Percentiles rank a stretch among this genome's conserved stretches.
Evolutionary conservation across 2,113 vertebrate species (phyloP).

Genomic region (Okapia johnstoni): DNA sequence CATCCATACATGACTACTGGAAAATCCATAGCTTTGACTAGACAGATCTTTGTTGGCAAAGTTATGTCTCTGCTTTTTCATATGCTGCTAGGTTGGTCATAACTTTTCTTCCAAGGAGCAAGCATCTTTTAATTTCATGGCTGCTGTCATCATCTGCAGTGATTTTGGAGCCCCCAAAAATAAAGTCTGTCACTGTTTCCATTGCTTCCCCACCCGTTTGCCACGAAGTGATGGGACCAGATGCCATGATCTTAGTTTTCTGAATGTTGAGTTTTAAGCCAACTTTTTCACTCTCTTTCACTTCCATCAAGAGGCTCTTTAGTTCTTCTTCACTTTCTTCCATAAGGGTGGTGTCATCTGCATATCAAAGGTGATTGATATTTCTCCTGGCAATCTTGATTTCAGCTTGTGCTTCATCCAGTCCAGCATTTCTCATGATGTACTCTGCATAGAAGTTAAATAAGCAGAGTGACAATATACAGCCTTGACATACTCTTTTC

Average conservation of each 20-base stretch:
- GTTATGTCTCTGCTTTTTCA: background rate
- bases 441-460: background rate
- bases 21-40: background rate
- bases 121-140: background rate
- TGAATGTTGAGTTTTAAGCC: background rate
- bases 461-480: background rate
- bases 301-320: background rate
- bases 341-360: background rate
- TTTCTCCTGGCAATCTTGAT: background rate
- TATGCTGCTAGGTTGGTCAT: background rate
- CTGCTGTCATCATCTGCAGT: background rate
- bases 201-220: background rate
- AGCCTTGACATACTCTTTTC: background rate
- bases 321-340: background rate
- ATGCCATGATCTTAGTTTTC: background rate
- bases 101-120: background rate
- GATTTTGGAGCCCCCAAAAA: background rate
- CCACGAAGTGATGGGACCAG: background rate
- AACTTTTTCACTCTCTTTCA: background rate
- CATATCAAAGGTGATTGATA: background rate
- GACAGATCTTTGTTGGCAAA: background rate
- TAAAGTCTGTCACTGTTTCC: background rate
- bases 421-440: background rate
- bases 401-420: background rate
- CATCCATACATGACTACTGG: background rate